These are phyloP conservation scores for Lasioglossum malachurum DNA, from an alignment of 2,888 invertebrate species.

Conservation along the genomic window DNA sequence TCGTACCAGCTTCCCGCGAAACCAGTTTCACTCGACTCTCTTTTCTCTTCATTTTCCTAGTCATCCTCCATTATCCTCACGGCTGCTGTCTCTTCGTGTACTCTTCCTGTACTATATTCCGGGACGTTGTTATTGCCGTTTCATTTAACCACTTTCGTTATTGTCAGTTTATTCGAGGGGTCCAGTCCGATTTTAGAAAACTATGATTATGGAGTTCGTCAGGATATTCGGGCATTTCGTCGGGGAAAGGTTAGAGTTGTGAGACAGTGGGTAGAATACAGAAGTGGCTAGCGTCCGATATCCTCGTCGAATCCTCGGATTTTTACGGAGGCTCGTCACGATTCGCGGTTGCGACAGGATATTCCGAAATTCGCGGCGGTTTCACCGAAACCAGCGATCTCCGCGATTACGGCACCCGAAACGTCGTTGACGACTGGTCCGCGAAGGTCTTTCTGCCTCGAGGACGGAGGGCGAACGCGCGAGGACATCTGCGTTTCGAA, in stretches of 20 bases:
- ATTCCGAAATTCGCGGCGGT: conserved; percentile 50
- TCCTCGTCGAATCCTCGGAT: background rate
- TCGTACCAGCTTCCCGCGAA: background rate
- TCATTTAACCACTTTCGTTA: background rate
- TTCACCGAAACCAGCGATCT: conserved; percentile 23
- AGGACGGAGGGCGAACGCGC: background rate
- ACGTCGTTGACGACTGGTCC: background rate
- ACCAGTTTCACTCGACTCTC: background rate
- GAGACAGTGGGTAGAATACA: background rate
- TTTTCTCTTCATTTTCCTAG: background rate
- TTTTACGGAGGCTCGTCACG: conserved; percentile 42
- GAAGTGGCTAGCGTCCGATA: background rate
- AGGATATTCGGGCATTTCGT: background rate
- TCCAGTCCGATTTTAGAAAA: too few relatives aligned
- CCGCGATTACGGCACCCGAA: conserved; percentile 26
- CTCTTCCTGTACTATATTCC: too few relatives aligned
- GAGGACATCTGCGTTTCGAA: background rate
- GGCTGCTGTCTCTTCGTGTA: background rate
- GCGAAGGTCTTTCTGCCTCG: conserved; percentile 17
- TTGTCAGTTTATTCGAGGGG: background rate
- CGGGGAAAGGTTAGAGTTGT: background rate
- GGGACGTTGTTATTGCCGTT: background rate
- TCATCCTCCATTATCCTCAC: background rate
- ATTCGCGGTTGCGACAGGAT: conserved; percentile 40
- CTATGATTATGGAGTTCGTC: background rate